Evolutionary conservation across 2,888 invertebrate species (phyloP).

Genomic region (Tetranychus piercei): DNA sequence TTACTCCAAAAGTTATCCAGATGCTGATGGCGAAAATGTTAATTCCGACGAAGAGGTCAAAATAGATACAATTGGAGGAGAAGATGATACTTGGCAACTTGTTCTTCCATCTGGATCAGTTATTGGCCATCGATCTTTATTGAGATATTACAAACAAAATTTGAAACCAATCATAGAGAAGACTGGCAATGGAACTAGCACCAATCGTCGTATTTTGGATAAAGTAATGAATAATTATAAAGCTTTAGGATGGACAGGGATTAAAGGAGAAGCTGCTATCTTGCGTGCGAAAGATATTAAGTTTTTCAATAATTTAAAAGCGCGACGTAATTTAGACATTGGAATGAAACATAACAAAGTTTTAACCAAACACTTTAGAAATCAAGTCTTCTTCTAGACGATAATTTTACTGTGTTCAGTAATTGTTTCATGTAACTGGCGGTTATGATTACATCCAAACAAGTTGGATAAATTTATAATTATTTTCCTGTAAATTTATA

Average conservation of each 20-base stretch:
- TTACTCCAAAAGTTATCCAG: conserved; percentile 47
- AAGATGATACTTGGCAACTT: conserved; percentile 62
- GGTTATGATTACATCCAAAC: too few relatives aligned
- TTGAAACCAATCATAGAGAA: conserved; percentile 39
- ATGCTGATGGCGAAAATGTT: conserved; percentile 31
- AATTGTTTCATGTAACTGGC: too few relatives aligned
- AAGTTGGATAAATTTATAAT: too few relatives aligned
- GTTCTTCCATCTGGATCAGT: conserved; percentile 81
- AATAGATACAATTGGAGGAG: conserved; percentile 42
- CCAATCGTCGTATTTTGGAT: conserved; percentile 49
- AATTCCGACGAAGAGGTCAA: conserved; percentile 50
- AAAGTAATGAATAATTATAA: conserved; percentile 52
- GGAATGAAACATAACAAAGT: not conserved
- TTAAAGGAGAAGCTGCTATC: conserved; percentile 42
- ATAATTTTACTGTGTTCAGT: too few relatives aligned
- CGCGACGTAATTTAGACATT: not conserved
- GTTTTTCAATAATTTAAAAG: not conserved
- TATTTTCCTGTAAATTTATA: too few relatives aligned
- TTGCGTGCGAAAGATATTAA: conserved; percentile 55
- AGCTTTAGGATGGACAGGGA: conserved; percentile 59
- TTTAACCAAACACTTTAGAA: not conserved
- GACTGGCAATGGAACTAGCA: conserved; percentile 34
- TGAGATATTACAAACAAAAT: conserved; percentile 55
- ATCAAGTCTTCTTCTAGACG: conserved; percentile 6
- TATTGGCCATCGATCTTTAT: conserved; percentile 76